Conservation (phyloP, 2,797 vertebrate species). For the Peromyscus eremicus region DNA sequence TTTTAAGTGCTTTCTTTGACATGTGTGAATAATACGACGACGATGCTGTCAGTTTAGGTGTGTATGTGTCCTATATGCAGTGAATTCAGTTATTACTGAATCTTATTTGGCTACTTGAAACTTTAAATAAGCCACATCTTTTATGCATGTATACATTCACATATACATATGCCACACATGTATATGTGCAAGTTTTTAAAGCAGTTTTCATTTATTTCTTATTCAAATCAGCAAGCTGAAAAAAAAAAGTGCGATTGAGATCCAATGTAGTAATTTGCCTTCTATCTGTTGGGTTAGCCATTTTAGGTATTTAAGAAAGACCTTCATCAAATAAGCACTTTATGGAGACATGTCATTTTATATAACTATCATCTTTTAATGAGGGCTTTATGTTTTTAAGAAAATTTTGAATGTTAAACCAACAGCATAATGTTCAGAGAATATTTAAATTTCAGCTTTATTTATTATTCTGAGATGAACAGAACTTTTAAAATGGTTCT, state of each 20-base stretch:
- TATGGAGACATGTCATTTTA: not conserved
- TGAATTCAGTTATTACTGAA: not conserved
- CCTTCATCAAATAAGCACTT: not conserved
- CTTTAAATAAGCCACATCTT: not conserved
- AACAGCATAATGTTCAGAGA: not conserved
- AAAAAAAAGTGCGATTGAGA: slow-evolving; percentile 49
- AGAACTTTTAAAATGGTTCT: slow-evolving; percentile 74
- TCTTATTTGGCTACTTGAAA: slow-evolving; percentile 1
- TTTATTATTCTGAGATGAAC: slow-evolving; percentile 74
- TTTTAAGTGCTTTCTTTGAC: slow-evolving; percentile 39
- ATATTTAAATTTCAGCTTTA: slow-evolving; percentile 62
- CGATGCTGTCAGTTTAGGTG: not conserved
- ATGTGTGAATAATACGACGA: not conserved
- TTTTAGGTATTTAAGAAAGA: slow-evolving; percentile 23
- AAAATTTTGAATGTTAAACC: slow-evolving; percentile 11
- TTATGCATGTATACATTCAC: not conserved
- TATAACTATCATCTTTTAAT: slow-evolving; percentile 24
- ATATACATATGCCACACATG: not conserved
- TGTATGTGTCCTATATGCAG: not conserved
- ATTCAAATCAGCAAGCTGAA: slow-evolving; percentile 51
- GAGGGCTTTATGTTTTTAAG: slow-evolving; percentile 44
- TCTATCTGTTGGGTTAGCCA: not conserved
- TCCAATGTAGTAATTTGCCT: slow-evolving; percentile 22
- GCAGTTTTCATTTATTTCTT: slow-evolving; percentile 48
- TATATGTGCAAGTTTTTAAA: slow-evolving; percentile 44